phyloP scores from a whole-genome alignment of 1,140 invertebrate genomes.

The Drosophila busckii region DNA sequence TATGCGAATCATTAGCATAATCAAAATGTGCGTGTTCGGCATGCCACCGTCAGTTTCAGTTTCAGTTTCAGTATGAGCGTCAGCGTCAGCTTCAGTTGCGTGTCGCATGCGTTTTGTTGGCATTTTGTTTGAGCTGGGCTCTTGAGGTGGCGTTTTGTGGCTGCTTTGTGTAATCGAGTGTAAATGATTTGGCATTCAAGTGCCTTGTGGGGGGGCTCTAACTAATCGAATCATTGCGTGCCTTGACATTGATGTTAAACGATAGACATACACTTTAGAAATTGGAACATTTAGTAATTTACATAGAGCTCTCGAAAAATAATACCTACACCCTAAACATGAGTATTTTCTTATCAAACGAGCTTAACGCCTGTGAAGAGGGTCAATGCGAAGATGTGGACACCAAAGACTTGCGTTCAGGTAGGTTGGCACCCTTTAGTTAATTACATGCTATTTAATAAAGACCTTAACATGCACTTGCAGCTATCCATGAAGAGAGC shows the following conservation, averaged over 20 bases:
- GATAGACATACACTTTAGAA: background rate
- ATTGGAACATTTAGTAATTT: background rate
- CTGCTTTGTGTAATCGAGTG: constrained; percentile 51
- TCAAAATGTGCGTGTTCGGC: constrained; percentile 65
- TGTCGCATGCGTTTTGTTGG: constrained; percentile 44
- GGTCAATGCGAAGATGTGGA: background rate
- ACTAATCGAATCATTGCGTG: constrained; percentile 22
- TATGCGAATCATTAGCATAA: constrained; percentile 64
- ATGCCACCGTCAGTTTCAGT: constrained; percentile 22
- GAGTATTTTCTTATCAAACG: background rate
- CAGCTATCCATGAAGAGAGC: background rate
- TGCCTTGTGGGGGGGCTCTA: constrained; percentile 15
- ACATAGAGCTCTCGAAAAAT: background rate
- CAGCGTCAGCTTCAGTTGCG: constrained; percentile 49
- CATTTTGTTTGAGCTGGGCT: constrained; percentile 29
- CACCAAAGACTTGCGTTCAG: no score
- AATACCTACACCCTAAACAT: background rate
- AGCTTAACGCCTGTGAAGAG: background rate
- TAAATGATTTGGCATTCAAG: constrained; percentile 54
- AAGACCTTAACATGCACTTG: background rate
- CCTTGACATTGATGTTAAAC: constrained; percentile 23
- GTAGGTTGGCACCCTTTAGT: no score
- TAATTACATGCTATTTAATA: no score
- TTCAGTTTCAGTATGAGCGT: no score
- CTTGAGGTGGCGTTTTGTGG: background rate